phyloP scores from a whole-genome alignment of 2,113 vertebrate species.

The Pterophyllum scalare region DNA sequence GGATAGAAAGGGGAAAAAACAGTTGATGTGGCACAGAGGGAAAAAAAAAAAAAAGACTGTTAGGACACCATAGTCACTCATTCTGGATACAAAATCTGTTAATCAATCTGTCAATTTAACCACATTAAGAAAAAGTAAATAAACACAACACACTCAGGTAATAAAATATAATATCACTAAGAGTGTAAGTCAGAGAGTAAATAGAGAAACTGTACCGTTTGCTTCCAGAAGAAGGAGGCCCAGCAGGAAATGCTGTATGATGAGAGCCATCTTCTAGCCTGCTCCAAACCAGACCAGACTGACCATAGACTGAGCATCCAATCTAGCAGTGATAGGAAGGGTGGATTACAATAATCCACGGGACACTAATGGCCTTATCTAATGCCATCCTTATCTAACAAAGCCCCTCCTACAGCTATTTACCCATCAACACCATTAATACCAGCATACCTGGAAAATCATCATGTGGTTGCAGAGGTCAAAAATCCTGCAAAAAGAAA shows the following conservation, averaged over 20 bases:
- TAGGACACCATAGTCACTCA: constrained; percentile 13
- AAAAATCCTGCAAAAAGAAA: constrained; percentile 25
- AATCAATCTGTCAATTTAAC: constrained; percentile 12
- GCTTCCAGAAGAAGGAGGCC: constrained; percentile 86
- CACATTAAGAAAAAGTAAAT: not conserved
- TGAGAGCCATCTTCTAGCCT: constrained; percentile 80
- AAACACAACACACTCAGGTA: not conserved
- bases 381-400: constrained; percentile 74
- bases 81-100: constrained; percentile 28
- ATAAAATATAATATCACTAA: not conserved
- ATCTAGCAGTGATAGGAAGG: constrained; percentile 52
- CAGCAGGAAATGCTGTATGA: constrained; percentile 77
- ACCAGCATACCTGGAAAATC: constrained; percentile 19
- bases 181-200: not conserved
- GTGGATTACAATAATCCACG: constrained; percentile 82
- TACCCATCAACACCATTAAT: constrained; percentile 20
- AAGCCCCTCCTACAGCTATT: constrained; percentile 77
- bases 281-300: constrained; percentile 47
- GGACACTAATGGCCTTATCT: constrained; percentile 75
- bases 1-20: constrained; percentile 9
- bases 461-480: constrained; percentile 5
- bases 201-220: constrained; percentile 83
- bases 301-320: constrained; percentile 53
- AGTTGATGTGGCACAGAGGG: constrained; percentile 5
- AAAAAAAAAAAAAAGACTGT: constrained; percentile 13